These are phyloP conservation scores for Antheraea pernyi DNA, from an alignment of 1,140 invertebrate species.

Conservation along the genomic window DNA sequence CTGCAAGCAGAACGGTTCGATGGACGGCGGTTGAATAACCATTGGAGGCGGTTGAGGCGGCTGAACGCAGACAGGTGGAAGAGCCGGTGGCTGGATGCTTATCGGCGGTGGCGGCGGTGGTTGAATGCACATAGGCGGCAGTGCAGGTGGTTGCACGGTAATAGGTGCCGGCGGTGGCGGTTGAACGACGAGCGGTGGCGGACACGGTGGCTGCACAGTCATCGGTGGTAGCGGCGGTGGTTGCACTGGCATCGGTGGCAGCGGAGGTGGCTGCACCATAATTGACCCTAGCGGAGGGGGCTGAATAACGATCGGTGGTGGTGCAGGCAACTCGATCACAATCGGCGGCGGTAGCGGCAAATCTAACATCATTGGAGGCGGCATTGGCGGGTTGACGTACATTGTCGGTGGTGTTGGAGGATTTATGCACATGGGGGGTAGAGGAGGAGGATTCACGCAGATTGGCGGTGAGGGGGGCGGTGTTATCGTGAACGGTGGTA, in stretches of 20 bases:
- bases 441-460: constrained; percentile 50
- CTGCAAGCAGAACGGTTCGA: constrained; percentile 55
- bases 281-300: constrained; percentile 51
- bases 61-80: constrained; percentile 56
- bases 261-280: constrained; percentile 53
- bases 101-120: constrained; percentile 48
- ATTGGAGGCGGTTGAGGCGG: constrained; percentile 54
- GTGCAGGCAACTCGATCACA: constrained; percentile 52
- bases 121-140: constrained; percentile 50
- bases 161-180: constrained; percentile 50
- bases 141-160: constrained; percentile 55
- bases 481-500: constrained; percentile 44
- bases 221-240: constrained; percentile 51
- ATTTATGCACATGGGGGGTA: constrained; percentile 51
- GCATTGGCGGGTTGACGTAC: constrained; percentile 49
- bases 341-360: constrained; percentile 54
- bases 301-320: constrained; percentile 54
- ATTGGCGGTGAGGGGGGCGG: constrained; percentile 51
- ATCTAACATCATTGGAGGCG: constrained; percentile 48
- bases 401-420: constrained; percentile 50
- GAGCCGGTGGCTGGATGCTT: constrained; percentile 53
- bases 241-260: constrained; percentile 55
- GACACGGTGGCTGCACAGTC: constrained; percentile 53
- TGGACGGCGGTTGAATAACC: constrained; percentile 50
- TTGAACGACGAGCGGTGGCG: constrained; percentile 55